Evolutionary conservation across 2,113 vertebrate genomes (phyloP).

Genomic region (Marmota monax): DNA sequence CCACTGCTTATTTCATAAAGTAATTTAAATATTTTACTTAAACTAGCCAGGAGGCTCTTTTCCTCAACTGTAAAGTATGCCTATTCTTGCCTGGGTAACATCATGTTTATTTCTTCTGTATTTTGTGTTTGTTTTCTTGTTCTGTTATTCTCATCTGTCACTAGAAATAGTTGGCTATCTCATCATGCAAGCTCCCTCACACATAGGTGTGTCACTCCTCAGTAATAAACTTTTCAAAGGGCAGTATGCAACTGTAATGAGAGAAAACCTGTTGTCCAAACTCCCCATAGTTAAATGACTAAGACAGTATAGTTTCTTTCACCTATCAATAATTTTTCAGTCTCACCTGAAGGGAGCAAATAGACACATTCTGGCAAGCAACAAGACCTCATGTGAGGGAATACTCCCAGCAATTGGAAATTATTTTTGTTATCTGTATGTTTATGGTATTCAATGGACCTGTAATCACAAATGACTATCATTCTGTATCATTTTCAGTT

Average conservation of each 20-base stretch:
- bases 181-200: not conserved
- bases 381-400: not conserved
- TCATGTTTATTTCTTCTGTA: not conserved
- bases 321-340: not conserved
- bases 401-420: not conserved
- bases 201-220: not conserved
- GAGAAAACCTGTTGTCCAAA: not conserved
- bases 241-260: not conserved
- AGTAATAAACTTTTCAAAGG: conserved; percentile 38
- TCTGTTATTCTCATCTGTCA: not conserved
- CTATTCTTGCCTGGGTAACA: not conserved
- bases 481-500: not conserved
- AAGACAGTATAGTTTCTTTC: not conserved
- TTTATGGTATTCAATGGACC: not conserved
- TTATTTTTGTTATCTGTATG: conserved; percentile 61
- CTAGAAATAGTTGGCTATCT: not conserved
- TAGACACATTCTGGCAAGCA: not conserved
- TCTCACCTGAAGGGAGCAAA: not conserved
- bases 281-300: not conserved
- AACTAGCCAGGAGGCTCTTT: not conserved
- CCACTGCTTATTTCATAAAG: conserved; percentile 57
- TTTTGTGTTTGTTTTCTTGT: not conserved
- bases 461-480: not conserved
- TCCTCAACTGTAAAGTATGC: not conserved
- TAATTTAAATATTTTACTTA: not conserved